These are phyloP conservation scores for Lutjanus argentimaculatus DNA, from an alignment of 2,797 vertebrate species.

Conservation along the genomic window DNA sequence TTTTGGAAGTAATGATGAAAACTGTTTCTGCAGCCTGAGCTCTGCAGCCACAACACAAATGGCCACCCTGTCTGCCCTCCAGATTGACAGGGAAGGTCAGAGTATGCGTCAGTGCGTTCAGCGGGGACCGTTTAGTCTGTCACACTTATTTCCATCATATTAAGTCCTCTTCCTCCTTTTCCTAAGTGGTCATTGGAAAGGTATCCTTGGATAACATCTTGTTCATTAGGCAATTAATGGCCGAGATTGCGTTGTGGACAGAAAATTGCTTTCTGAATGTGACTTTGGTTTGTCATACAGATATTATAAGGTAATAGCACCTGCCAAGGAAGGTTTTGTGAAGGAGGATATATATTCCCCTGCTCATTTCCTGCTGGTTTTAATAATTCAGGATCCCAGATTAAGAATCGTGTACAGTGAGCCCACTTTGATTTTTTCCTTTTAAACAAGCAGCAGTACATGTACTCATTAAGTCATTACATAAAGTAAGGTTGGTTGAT, in stretches of 20 bases:
- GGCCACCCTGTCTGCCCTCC: conserved; percentile 76
- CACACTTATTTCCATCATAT: conserved; percentile 86
- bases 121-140: conserved; percentile 76
- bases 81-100: conserved; percentile 83
- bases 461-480: conserved; percentile 33
- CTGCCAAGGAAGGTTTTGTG: conserved; percentile 58
- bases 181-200: conserved; percentile 73
- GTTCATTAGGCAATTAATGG: conserved; percentile 81
- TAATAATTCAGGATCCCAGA: conserved; percentile 72
- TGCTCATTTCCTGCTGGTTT: conserved; percentile 63
- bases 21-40: conserved; percentile 52
- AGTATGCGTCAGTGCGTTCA: conserved; percentile 71
- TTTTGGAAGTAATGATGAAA: conserved; percentile 67
- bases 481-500: neutral
- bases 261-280: conserved; percentile 79
- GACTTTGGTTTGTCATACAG: conserved; percentile 77
- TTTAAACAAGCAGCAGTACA: conserved; percentile 32
- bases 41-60: conserved; percentile 63
- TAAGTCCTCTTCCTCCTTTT: conserved; percentile 74
- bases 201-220: conserved; percentile 81
- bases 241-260: conserved; percentile 65
- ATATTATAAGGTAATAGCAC: conserved; percentile 64
- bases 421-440: conserved; percentile 29
- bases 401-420: conserved; percentile 54
- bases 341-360: conserved; percentile 57